A percentile compares a stretch with the other conserved stretches of the same genome.
These are phyloP conservation scores for Apus apus DNA, from an alignment of 2,113 vertebrate species.

Conservation along the genomic window DNA sequence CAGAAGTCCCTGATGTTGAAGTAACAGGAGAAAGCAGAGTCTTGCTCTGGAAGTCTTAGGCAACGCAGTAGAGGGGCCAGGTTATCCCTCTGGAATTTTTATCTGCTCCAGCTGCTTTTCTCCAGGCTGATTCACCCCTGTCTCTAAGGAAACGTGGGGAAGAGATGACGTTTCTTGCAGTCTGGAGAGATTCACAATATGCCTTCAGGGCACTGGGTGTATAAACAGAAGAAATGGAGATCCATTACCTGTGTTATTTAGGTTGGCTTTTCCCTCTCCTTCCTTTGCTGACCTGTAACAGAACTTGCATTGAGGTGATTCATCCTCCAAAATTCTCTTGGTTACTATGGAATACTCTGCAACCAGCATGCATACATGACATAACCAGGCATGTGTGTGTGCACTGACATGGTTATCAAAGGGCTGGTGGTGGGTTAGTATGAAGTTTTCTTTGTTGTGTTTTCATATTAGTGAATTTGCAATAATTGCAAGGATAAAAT, in stretches of 20 bases:
- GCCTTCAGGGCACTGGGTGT: neutral
- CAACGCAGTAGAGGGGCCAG: slow-evolving; percentile 16
- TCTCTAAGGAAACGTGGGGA: neutral
- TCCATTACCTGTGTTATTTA: slow-evolving; percentile 26
- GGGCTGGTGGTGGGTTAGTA: neutral
- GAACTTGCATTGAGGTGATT: neutral
- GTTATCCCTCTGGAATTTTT: slow-evolving; percentile 57
- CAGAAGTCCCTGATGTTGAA: neutral
- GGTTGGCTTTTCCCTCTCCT: neutral
- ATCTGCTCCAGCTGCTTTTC: slow-evolving; percentile 48
- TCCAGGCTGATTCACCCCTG: slow-evolving; percentile 37
- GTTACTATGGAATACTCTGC: slow-evolving; percentile 42
- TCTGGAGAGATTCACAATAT: neutral
- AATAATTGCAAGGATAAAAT: neutral
- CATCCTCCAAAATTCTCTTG: neutral
- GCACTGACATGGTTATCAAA: neutral
- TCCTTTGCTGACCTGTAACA: slow-evolving; percentile 37
- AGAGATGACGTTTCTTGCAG: slow-evolving; percentile 1
- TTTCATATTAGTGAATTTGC: neutral
- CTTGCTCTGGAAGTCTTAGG: neutral
- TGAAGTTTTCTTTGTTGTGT: neutral
- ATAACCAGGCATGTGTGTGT: neutral
- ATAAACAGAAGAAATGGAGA: slow-evolving; percentile 40
- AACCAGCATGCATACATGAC: neutral
- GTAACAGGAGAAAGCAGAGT: neutral